Base-by-base conservation (phyloP, 2,888 invertebrate species). In the Lamellibrachia columna region DNA sequence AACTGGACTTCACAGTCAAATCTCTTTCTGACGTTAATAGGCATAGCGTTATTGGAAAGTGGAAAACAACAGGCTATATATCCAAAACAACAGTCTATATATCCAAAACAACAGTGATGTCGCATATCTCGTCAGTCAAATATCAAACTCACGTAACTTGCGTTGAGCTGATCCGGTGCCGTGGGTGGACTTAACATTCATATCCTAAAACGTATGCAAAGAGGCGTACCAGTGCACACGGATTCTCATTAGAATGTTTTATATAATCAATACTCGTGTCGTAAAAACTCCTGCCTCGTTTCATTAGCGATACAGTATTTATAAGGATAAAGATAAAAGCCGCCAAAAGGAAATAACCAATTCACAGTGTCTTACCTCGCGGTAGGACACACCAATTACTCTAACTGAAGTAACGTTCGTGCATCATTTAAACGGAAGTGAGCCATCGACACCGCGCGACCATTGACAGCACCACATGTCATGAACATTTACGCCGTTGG, bases 241-340 rank as follows among this genome's bases (percentile, higher is more conserved):
- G 6, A 22, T 75, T 75, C 75, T 75, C 75, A 75, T 75, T 75
- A 75, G 4, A n/a, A 75, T 75, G 75, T 75, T 22, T 75, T 75
- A 75, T 4, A 22, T 75, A 75, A 75, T 75, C 75, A 22, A 75
- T 75, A 75, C 22, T 6, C 75, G n/a, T 15, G 22, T 75, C 75
- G 75, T 15, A 22, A 75, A 75, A 60, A 75, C 75, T 22, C 75
- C 22, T 75, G 75, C 75, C 22, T 15, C 11, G n/a, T 75, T 75
- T 75, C 75, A 75, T 75, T 75, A 75, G 75, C 75, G 22, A 75
- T 75, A 22, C 75, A 75, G 75, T 75, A 75, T 75, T 75, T 75
- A 75, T 75, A 75, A 75, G 75, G 75, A 75, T 75, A 75, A 75
- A 75, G 75, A 75, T 75, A 75, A 75, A 75, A 15, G 75, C 15